Evolutionary conservation across 92 coral and sea anemone species (phyloP), one percentile per base, ranked within the genome.

Genomic region (Siderastrea siderea): DNA sequence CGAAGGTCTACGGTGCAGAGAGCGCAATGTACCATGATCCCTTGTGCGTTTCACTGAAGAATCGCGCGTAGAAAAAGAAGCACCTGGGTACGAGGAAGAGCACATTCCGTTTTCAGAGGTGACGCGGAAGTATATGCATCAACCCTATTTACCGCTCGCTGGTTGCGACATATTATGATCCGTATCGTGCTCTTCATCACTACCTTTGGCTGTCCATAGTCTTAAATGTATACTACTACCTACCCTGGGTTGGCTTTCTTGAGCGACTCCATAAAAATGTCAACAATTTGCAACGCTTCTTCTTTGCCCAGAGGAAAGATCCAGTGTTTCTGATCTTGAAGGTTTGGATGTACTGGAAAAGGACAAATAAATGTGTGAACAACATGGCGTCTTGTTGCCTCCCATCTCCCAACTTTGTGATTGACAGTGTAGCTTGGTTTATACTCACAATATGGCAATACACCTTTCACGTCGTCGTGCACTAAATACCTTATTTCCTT

Each of bases 241-340:
- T 74, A 96, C 98, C 94, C 90, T 7, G 97, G 96, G 15, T 88
- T 75, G 17, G 73, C 84, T 57, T 68, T 74, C 48, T 90, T 77
- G 47, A 95, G 73, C 10, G 73, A 59, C 72, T 91, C 81, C 96
- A 94, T 82, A 55, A 90, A 95, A 46, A 51, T 38, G 19, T 90
- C 54, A 38, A 87, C 95, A 17, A 91, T 63, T 1, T 54, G 50
- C 49, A 44, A 67, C 3, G 98, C 98, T 49, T 94, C 98, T 8
- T 53, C 51, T 67, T 64, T 78, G 26, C 55, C 87, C 72, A 97
- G 93, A 1, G 98, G 96, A 70, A 38, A 71, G 52, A 75, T 75
- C 89, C 89, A 85, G 44, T 76, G 3, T 68, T 85, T 85, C 38
- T 46, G 10, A 26, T 85, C 89, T 8, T 14, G 50, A 52, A 85